Evolutionary conservation across 2,113 vertebrate species (phyloP).

Genomic region (Eretmochelys imbricata): DNA sequence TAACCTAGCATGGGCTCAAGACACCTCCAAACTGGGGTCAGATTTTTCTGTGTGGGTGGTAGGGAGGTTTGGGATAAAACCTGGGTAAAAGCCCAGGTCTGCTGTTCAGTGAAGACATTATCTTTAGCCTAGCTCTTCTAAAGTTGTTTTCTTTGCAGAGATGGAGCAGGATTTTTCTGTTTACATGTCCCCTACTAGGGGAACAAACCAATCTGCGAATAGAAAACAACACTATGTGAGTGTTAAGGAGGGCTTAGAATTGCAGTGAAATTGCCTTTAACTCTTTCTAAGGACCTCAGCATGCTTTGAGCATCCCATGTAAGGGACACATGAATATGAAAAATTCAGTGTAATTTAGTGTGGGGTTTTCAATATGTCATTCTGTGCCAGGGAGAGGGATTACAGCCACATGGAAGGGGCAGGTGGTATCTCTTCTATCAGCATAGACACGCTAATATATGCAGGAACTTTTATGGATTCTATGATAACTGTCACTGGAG

Average conservation of each 20-base stretch:
- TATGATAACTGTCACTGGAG: background rate
- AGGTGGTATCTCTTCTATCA: background rate
- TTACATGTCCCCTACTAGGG: background rate
- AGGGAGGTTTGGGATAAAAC: background rate
- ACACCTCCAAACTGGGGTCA: background rate
- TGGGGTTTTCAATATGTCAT: background rate
- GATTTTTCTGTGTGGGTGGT: background rate
- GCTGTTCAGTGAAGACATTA: background rate
- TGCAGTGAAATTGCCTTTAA: background rate
- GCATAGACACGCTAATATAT: background rate
- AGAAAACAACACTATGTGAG: background rate
- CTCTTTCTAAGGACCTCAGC: background rate
- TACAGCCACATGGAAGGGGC: background rate
- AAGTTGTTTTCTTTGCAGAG: background rate
- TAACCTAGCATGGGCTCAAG: background rate
- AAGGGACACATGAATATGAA: background rate
- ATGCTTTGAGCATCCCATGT: background rate
- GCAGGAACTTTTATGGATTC: background rate
- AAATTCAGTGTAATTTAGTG: background rate
- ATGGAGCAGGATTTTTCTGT: background rate
- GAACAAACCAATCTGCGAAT: background rate
- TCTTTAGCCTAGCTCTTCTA: background rate
- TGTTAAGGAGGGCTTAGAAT: background rate
- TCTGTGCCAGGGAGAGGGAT: background rate
- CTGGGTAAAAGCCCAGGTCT: background rate